These are phyloP conservation scores for Solea solea DNA, from an alignment of 2,113 vertebrate genomes.

Conservation along the genomic window DNA sequence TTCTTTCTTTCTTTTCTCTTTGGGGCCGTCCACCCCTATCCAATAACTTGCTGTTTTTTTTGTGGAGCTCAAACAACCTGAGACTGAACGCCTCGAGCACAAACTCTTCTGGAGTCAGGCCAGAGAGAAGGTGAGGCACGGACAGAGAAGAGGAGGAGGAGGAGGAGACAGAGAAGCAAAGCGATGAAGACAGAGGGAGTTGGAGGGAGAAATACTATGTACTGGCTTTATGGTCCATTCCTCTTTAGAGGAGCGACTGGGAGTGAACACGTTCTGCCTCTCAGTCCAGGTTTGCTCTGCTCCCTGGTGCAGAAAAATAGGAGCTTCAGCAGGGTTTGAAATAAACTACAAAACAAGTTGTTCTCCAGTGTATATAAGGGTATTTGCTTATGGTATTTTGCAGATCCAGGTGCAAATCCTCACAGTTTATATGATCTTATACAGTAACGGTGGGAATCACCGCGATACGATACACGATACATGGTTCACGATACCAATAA, in stretches of 20 bases:
- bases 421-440: too few species aligned
- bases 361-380: too few species aligned
- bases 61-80: conserved; percentile 55
- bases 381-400: too few species aligned
- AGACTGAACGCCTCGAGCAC: conserved; percentile 62
- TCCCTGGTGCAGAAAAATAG: conserved; percentile 17
- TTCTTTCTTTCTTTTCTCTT: conserved; percentile 12
- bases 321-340: background rate
- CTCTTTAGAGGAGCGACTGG: background rate
- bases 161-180: conserved; percentile 29
- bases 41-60: conserved; percentile 36
- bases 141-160: conserved; percentile 2
- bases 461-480: too few species aligned
- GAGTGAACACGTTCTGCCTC: conserved; percentile 31
- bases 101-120: conserved; percentile 62
- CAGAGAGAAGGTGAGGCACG: conserved; percentile 30
- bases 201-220: background rate
- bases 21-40: conserved; percentile 32
- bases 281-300: conserved; percentile 15
- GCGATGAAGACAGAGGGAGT: conserved; percentile 27
- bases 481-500: too few species aligned
- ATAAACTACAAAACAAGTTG: background rate
- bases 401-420: too few species aligned
- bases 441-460: too few species aligned
- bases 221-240: conserved; percentile 28